phyloP scores from a whole-genome alignment of 2,797 vertebrate genomes.

The Mormyrus proboscirostris region DNA sequence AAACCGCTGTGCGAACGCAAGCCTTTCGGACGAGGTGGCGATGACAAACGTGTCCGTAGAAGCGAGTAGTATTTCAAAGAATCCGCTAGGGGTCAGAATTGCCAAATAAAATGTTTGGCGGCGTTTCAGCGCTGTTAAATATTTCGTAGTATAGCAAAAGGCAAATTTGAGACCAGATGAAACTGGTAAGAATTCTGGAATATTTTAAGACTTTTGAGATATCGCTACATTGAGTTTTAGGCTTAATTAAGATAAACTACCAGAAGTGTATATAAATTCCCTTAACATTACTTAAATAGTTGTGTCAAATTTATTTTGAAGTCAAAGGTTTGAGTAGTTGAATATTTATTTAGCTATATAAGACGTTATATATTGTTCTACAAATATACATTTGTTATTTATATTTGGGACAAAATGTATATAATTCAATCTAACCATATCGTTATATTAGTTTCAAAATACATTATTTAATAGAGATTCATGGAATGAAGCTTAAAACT shows the following conservation, averaged over 20 bases:
- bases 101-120: conserved; percentile 15
- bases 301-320: background rate
- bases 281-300: background rate
- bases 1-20: background rate
- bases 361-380: background rate
- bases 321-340: background rate
- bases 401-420: background rate
- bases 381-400: background rate
- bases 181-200: background rate
- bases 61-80: background rate
- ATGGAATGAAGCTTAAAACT: background rate
- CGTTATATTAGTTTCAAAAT: background rate
- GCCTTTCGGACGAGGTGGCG: background rate
- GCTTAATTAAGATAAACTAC: background rate
- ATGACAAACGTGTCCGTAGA: background rate
- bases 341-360: background rate
- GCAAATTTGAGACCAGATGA: background rate
- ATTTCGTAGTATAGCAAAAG: background rate
- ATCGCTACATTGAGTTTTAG: background rate
- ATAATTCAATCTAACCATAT: background rate
- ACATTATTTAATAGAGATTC: background rate
- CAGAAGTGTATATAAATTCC: background rate
- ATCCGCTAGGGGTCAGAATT: conserved; percentile 27
- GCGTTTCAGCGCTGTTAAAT: background rate
- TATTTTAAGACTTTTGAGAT: background rate